These are phyloP conservation scores for Popillia japonica DNA, from an alignment of 1,140 invertebrate species.

Conservation along the genomic window DNA sequence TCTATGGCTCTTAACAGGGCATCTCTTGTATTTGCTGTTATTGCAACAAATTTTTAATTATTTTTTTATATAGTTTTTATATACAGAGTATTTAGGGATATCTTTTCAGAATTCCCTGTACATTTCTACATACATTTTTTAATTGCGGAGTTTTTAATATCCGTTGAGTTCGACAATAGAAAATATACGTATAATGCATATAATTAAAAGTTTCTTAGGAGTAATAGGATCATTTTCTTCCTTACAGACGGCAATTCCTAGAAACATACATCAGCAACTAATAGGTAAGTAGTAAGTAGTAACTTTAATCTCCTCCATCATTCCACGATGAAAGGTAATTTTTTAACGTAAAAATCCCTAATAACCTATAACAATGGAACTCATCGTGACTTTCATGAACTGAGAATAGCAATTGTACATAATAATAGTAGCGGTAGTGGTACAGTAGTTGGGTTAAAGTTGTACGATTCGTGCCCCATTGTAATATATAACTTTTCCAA, in stretches of 20 bases:
- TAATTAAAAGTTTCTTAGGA: no score
- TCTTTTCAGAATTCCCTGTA: no score
- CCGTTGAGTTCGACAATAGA: no score
- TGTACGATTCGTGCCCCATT: constrained; percentile 24
- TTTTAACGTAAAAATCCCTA: constrained; percentile 10
- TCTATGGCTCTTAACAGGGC: no score
- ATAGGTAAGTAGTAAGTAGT: constrained; percentile 1
- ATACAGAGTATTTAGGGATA: no score
- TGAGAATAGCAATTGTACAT: constrained; percentile 29
- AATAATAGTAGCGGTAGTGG: not conserved
- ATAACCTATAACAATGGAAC: constrained; percentile 27
- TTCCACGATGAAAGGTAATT: not conserved
- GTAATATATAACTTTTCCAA: constrained; percentile 32
- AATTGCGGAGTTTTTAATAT: no score
- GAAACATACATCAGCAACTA: not conserved
- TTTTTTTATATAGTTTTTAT: no score
- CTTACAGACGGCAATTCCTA: not conserved
- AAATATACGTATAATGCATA: no score
- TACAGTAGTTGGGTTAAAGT: constrained; percentile 7
- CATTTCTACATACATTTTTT: no score
- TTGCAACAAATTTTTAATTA: no score
- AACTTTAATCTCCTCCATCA: not conserved
- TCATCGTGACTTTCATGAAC: constrained; percentile 24
- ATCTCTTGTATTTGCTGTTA: no score
- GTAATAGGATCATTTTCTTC: not conserved